Conservation (phyloP, 1,140 invertebrate species). For the Drosophila sp. region DNA sequence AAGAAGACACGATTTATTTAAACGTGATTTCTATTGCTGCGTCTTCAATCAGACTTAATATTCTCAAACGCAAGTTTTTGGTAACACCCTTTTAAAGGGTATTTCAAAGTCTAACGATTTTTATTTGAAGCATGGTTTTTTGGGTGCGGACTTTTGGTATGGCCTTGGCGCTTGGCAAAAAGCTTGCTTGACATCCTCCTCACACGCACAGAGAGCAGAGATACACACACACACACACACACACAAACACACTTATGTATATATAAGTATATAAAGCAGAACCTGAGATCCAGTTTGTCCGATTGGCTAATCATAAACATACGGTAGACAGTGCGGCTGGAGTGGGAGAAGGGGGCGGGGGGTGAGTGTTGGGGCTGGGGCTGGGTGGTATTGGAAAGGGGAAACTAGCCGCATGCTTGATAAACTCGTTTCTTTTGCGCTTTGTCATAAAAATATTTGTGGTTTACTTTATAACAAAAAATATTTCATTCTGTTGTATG, state of each 20-base stretch:
- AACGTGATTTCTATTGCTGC: no score
- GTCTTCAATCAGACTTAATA: no score
- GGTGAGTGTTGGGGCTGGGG: no score
- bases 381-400: no score
- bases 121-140: neutral
- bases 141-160: neutral
- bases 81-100: no score
- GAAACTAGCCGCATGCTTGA: neutral
- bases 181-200: slow-evolving; percentile 4
- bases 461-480: slow-evolving; percentile 6
- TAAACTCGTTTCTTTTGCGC: slow-evolving; percentile 1
- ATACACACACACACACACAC: neutral
- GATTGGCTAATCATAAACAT: slow-evolving; percentile 8
- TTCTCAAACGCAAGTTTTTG: no score
- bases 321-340: neutral
- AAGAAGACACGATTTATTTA: no score
- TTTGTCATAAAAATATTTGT: slow-evolving; percentile 14
- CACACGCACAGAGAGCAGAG: neutral
- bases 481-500: neutral
- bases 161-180: neutral
- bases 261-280: neutral
- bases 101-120: neutral
- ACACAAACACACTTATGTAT: neutral
- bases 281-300: slow-evolving; percentile 8
- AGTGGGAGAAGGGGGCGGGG: no score